A percentile compares a stretch with the other conserved stretches of the same genome.
phyloP scores from a whole-genome alignment of 1,140 invertebrate species.

The Penaeus vannamei region DNA sequence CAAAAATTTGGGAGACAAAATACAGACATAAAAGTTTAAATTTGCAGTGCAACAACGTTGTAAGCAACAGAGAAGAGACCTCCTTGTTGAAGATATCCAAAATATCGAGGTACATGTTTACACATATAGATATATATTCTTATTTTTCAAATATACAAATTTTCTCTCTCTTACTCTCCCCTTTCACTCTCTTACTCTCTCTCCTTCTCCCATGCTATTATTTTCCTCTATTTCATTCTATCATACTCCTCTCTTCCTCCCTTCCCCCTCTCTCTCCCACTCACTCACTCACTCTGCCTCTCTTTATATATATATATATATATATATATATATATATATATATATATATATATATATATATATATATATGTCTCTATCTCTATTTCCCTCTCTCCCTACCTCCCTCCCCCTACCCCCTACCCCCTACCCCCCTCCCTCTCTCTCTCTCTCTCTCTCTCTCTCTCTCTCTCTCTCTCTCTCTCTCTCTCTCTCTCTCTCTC shows the following conservation, averaged over 20 bases:
- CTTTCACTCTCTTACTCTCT: neutral
- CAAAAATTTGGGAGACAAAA: neutral
- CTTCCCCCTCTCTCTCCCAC: neutral
- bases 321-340: no score
- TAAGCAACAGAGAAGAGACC: no score
- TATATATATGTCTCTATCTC: no score
- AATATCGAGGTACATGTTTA: no score
- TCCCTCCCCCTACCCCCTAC: neutral
- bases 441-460: slow-evolving; percentile 6
- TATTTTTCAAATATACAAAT: no score
- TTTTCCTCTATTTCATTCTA: neutral
- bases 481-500: slow-evolving; percentile 35
- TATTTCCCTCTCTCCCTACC: no score
- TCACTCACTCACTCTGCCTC: neutral
- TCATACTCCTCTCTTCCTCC: neutral
- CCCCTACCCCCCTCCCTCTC: neutral
- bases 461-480: slow-evolving; percentile 5
- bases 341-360: no score
- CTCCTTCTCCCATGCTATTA: neutral
- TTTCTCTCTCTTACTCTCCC: neutral
- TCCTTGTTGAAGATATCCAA: no score
- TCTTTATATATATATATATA: no score
- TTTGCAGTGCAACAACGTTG: neutral
- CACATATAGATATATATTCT: no score
- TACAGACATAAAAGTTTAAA: neutral